Conservation (phyloP, 2,797 vertebrate genomes). For the Acipenser transmontanus region DNA sequence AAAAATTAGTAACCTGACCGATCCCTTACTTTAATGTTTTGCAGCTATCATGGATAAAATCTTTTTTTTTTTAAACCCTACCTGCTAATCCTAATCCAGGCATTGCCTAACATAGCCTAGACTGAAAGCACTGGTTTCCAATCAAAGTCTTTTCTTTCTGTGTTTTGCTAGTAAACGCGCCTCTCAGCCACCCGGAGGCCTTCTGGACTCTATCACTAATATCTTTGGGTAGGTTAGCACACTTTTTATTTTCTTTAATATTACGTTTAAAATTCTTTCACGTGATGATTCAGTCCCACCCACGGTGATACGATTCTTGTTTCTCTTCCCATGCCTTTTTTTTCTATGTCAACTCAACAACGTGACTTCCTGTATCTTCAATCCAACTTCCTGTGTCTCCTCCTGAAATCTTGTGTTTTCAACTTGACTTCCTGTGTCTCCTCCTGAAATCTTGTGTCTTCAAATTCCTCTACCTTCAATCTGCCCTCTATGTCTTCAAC, state of each 20-base stretch:
- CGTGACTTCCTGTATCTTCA: not conserved
- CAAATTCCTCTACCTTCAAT: slow-evolving; percentile 2
- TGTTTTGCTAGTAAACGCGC: slow-evolving; percentile 72
- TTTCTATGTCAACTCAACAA: not conserved
- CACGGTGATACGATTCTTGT: not conserved
- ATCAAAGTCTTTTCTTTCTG: not conserved
- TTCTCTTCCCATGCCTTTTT: slow-evolving; percentile 1
- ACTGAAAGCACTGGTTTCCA: too few relatives aligned
- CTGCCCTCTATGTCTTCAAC: not conserved
- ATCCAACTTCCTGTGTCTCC: not conserved
- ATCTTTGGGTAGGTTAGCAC: slow-evolving; percentile 89
- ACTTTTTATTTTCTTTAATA: slow-evolving; percentile 30
- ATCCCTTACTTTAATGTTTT: too few relatives aligned
- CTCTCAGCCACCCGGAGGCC: slow-evolving; percentile 76
- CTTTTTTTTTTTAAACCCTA: too few relatives aligned
- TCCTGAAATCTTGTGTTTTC: not conserved
- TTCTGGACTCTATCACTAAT: slow-evolving; percentile 95
- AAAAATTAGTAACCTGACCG: too few relatives aligned
- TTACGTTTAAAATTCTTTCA: not conserved
- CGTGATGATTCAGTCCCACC: too few relatives aligned
- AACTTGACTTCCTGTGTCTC: not conserved
- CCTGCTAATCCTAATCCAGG: too few relatives aligned
- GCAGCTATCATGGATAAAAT: too few relatives aligned
- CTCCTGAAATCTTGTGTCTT: not conserved
- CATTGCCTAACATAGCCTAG: too few relatives aligned